phyloP scores from a whole-genome alignment of 2,113 vertebrate genomes.

The Aramus guarauna region DNA sequence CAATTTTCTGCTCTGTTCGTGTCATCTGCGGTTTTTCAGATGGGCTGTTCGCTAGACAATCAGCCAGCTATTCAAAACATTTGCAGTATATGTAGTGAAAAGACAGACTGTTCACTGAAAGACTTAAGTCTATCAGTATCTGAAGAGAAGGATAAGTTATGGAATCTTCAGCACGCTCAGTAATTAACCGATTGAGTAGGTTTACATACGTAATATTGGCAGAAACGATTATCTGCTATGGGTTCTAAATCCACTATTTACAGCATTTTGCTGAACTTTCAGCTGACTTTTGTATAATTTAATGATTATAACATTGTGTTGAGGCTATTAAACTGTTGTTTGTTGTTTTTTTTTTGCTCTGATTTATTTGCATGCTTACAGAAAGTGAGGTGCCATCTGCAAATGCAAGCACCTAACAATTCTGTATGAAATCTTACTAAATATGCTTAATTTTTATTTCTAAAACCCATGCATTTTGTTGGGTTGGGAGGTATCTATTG shows the following conservation, averaged over 20 bases:
- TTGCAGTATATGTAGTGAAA: background rate
- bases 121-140: background rate
- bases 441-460: background rate
- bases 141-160: background rate
- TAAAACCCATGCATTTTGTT: background rate
- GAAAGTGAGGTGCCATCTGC: background rate
- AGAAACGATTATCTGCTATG: background rate
- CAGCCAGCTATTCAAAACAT: background rate
- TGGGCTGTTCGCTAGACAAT: background rate
- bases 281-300: background rate
- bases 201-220: background rate
- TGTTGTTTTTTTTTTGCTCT: no score
- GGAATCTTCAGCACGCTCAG: background rate
- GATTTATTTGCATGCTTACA: background rate
- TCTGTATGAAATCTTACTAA: background rate
- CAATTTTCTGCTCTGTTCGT: conserved; percentile 29
- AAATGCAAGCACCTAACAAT: background rate
- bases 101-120: background rate
- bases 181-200: background rate
- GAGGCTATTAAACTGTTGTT: background rate
- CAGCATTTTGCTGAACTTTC: background rate
- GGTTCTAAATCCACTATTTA: background rate
- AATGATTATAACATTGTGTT: background rate
- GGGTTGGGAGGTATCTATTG: background rate
- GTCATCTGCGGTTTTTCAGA: background rate